Percentiles rank a stretch among this genome's conserved stretches.
Conservation (phyloP, 2,888 invertebrate species). For the Drosophila borealis region DNA sequence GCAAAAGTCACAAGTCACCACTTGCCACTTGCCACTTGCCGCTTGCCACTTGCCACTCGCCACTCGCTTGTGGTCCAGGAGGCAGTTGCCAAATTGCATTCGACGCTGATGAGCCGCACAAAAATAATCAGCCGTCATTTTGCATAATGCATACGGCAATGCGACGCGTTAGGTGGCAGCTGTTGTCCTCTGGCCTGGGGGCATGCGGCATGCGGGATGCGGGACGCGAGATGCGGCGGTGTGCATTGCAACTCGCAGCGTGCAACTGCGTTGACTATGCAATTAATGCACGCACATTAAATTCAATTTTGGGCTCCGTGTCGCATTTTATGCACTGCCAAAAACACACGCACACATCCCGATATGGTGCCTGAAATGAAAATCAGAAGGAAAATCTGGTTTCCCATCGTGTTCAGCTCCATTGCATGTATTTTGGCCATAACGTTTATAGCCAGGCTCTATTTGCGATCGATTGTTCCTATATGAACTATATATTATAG, state of each 20-base stretch:
- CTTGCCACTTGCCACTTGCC: constrained; percentile 5
- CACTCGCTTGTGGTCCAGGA: neutral
- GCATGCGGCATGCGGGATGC: neutral
- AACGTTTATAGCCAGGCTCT: neutral
- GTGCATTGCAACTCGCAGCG: neutral
- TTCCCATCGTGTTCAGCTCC: constrained; percentile 5
- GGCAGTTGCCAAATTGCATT: constrained; percentile 36
- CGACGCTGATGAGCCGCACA: constrained; percentile 53
- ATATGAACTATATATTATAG: too few relatives aligned
- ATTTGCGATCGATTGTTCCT: too few relatives aligned
- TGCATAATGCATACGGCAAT: constrained; percentile 45
- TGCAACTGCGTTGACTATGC: constrained; percentile 24
- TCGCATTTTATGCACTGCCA: constrained; percentile 39
- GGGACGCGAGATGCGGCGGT: constrained; percentile 6
- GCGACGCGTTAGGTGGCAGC: constrained; percentile 24
- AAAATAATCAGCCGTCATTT: constrained; percentile 62
- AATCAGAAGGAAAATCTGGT: constrained; percentile 34
- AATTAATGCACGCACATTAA: constrained; percentile 69
- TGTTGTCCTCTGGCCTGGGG: constrained; percentile 11
- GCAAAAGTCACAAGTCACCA: constrained; percentile 26
- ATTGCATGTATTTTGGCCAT: neutral
- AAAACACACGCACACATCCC: constrained; percentile 9
- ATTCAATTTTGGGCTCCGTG: constrained; percentile 56
- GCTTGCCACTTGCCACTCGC: neutral
- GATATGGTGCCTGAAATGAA: constrained; percentile 16